phyloP scores from a whole-genome alignment of 2,113 vertebrate species.

The Acrocephalus kingi region DNA sequence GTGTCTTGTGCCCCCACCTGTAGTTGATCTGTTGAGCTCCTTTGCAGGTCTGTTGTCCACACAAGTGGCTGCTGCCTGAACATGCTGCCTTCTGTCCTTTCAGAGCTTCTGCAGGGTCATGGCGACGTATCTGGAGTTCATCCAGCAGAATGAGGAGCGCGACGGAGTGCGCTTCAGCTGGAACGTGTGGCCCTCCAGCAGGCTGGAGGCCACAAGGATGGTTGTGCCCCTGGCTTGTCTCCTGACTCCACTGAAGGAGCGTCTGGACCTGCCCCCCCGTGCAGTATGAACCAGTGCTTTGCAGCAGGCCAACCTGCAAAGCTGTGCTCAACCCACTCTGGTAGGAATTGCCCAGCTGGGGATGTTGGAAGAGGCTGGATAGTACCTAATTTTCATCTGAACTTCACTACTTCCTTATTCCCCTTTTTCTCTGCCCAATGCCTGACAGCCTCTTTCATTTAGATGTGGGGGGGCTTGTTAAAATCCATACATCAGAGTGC shows the following conservation, averaged over 20 bases:
- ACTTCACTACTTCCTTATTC: not conserved
- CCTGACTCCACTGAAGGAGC: slow-evolving; percentile 92
- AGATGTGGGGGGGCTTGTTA: not conserved
- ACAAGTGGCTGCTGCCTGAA: not conserved
- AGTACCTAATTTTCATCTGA: not conserved
- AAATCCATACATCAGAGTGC: not conserved
- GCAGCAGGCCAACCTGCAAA: slow-evolving; percentile 90
- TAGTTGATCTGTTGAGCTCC: not conserved
- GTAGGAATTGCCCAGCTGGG: slow-evolving; percentile 70
- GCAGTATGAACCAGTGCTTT: slow-evolving; percentile 94
- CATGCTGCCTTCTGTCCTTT: not conserved
- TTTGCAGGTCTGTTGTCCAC: not conserved
- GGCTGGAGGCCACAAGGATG: slow-evolving; percentile 92
- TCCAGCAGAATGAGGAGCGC: slow-evolving; percentile 95
- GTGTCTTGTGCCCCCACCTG: not conserved
- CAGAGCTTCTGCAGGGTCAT: slow-evolving; percentile 72
- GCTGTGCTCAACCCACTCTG: slow-evolving; percentile 95
- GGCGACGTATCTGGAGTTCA: slow-evolving; percentile 94
- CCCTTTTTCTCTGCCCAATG: not conserved
- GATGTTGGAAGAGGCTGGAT: not conserved
- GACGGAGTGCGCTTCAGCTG: slow-evolving; percentile 97
- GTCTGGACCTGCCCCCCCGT: slow-evolving; percentile 87
- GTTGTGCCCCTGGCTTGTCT: slow-evolving; percentile 95
- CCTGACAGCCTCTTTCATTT: not conserved
- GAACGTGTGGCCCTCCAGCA: slow-evolving; percentile 97